Evolutionary conservation across 1,140 invertebrate species (phyloP).

Genomic region (Brachionus manjavacas): DNA sequence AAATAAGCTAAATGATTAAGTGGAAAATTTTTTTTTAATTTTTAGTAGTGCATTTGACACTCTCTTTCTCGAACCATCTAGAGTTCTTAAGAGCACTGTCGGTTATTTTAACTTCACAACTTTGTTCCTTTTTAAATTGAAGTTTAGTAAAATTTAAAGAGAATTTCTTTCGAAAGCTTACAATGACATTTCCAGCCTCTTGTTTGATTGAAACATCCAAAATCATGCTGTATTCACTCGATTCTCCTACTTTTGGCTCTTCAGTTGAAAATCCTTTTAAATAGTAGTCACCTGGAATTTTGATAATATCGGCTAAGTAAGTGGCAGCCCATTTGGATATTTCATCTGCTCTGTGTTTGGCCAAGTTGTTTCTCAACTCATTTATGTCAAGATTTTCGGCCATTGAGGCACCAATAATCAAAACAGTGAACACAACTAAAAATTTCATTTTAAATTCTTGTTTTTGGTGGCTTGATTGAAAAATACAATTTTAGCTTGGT

Average conservation of each 20-base stretch:
- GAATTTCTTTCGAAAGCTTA: neutral
- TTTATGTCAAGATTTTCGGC: neutral
- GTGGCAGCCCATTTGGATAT: constrained; percentile 15
- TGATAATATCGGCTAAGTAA: constrained; percentile 15
- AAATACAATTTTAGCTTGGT: neutral
- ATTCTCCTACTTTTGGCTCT: constrained; percentile 14
- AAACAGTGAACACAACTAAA: neutral
- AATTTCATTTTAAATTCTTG: constrained; percentile 19
- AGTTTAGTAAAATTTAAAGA: neutral
- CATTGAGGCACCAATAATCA: neutral
- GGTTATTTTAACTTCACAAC: neutral
- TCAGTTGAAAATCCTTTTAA: neutral
- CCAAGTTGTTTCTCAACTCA: neutral
- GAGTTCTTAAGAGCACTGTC: constrained; percentile 29
- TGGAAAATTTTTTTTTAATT: neutral
- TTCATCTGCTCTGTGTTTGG: constrained; percentile 21
- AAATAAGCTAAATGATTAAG: neutral
- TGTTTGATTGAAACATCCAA: constrained; percentile 27
- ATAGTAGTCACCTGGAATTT: constrained; percentile 15
- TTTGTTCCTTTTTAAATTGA: neutral
- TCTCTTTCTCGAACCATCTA: constrained; percentile 20
- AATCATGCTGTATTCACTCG: constrained; percentile 1
- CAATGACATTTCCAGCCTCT: neutral
- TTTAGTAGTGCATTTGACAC: constrained; percentile 14
- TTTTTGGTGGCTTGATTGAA: neutral